Conservation (phyloP, 2,888 invertebrate species). For the Epinotia ramella region DNA sequence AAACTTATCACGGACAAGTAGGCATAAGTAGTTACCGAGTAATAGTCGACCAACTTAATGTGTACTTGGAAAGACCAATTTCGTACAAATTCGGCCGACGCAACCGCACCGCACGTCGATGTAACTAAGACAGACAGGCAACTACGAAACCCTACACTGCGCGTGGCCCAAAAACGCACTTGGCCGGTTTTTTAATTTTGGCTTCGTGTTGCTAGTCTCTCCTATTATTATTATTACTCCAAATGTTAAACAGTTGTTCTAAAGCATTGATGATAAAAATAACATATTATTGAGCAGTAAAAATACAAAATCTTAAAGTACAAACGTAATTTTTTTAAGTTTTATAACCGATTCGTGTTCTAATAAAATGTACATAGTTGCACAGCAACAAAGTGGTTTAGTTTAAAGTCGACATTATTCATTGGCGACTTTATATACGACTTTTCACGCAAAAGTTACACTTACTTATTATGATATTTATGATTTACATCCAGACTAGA, state of each 20-base stretch:
- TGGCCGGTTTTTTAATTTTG: no score
- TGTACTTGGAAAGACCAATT: no score
- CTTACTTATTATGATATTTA: slow-evolving; percentile 51
- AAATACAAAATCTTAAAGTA: slow-evolving; percentile 16
- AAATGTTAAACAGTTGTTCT: not conserved
- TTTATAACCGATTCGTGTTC: slow-evolving; percentile 33
- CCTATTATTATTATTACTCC: not conserved
- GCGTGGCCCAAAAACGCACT: no score
- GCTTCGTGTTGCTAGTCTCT: no score
- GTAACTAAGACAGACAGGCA: no score
- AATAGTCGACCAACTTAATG: no score
- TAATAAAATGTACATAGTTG: slow-evolving; percentile 53
- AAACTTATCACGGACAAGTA: no score
- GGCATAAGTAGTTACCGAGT: no score
- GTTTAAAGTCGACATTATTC: slow-evolving; percentile 51
- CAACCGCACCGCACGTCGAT: no score
- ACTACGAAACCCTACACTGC: no score
- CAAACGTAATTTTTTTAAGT: slow-evolving; percentile 19
- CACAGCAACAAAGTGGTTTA: slow-evolving; percentile 48
- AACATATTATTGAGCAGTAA: slow-evolving; percentile 25
- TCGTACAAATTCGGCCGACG: no score
- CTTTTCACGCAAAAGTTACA: slow-evolving; percentile 52
- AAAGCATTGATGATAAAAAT: not conserved
- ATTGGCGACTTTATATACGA: slow-evolving; percentile 41
- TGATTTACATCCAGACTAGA: not conserved